phyloP scores from a whole-genome alignment of 2,888 invertebrate genomes.

The Drosophila birchii region DNA sequence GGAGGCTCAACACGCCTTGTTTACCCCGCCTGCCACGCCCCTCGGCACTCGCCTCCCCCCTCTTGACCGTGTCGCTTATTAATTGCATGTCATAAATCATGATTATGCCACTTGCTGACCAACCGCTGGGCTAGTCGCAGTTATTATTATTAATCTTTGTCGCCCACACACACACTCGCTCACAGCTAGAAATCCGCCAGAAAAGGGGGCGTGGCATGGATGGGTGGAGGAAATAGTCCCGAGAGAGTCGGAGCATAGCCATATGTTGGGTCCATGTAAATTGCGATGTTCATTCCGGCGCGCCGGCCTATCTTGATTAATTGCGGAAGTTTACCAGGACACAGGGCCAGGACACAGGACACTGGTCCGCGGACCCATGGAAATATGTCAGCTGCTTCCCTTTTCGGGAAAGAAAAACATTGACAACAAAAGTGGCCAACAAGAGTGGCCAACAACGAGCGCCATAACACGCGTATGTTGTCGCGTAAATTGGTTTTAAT shows the following conservation, averaged over 20 bases:
- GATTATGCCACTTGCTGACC: conserved; percentile 79
- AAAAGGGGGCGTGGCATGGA: background rate
- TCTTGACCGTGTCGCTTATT: conserved; percentile 68
- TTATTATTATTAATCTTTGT: conserved; percentile 79
- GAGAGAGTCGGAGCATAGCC: conserved; percentile 42
- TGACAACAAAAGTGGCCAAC: conserved; percentile 24
- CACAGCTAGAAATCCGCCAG: conserved; percentile 11
- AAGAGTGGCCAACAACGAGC: conserved; percentile 69
- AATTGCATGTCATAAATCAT: conserved; percentile 81
- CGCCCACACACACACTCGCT: conserved; percentile 50
- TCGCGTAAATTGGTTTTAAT: conserved; percentile 78
- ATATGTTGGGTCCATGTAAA: conserved; percentile 72
- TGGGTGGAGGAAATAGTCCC: background rate
- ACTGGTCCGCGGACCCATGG: conserved; percentile 50
- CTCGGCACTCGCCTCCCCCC: background rate
- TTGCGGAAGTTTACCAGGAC: conserved; percentile 75
- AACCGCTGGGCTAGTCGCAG: conserved; percentile 77
- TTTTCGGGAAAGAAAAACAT: conserved; percentile 26
- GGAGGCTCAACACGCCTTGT: conserved; percentile 30
- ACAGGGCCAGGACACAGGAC: conserved; percentile 36
- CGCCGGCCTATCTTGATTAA: conserved; percentile 74
- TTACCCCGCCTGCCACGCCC: conserved; percentile 25
- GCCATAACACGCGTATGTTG: conserved; percentile 77
- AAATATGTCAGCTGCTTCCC: conserved; percentile 74
- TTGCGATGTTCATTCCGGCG: conserved; percentile 55